A percentile compares a stretch with the other conserved stretches of the same genome.
phyloP scores from a whole-genome alignment of 2,797 vertebrate species.

The Hipposideros larvatus region DNA sequence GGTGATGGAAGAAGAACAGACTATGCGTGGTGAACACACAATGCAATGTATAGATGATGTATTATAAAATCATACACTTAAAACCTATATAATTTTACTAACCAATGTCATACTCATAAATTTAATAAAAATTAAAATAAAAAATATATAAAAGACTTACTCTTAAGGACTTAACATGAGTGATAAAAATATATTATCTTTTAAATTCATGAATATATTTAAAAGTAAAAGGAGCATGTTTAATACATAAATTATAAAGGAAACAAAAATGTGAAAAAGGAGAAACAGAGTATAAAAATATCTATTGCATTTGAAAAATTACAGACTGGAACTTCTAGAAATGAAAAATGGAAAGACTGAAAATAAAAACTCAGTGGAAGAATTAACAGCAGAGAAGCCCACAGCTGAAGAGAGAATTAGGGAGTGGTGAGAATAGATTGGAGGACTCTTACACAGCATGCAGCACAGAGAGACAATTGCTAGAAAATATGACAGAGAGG shows the following conservation, averaged over 20 bases:
- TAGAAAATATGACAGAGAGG: neutral
- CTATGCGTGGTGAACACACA: too few species aligned
- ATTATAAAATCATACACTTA: too few species aligned
- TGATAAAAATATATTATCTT: neutral
- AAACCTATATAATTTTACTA: too few species aligned
- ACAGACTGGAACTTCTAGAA: conserved; percentile 43
- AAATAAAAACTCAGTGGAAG: conserved; percentile 36
- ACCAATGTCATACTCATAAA: too few species aligned
- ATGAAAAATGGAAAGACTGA: neutral
- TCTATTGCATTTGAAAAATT: conserved; percentile 12
- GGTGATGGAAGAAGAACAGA: too few species aligned
- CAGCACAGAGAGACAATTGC: neutral
- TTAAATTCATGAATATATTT: neutral
- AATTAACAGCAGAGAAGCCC: neutral
- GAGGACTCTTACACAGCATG: neutral
- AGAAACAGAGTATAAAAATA: conserved; percentile 5
- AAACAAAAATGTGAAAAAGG: neutral
- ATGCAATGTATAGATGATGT: too few species aligned
- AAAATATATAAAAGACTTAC: conserved; percentile 4
- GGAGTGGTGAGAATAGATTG: neutral
- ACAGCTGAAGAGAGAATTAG: neutral
- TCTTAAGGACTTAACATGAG: conserved; percentile 1
- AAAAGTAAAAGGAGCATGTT: conserved; percentile 35
- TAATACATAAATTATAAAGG: neutral
- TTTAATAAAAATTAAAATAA: too few species aligned